These are phyloP conservation scores for Chitala chitala DNA, from an alignment of 2,113 vertebrate species.

Conservation along the genomic window DNA sequence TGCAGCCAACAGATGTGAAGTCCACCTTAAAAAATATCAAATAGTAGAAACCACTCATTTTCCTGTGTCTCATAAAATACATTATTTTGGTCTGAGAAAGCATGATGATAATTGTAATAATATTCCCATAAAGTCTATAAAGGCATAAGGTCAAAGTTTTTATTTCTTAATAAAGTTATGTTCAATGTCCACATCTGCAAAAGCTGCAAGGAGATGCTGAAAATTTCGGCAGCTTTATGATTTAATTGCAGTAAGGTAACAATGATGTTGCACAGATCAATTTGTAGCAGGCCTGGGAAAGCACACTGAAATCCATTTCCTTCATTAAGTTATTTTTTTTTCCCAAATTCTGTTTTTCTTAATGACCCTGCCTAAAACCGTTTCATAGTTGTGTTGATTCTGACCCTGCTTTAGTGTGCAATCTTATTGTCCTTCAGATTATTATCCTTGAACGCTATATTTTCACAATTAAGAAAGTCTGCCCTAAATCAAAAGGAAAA, in stretches of 20 bases:
- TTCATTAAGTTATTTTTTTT: slow-evolving; percentile 39
- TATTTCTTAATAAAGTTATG: background rate
- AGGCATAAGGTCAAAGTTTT: background rate
- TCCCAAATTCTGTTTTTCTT: slow-evolving; percentile 44
- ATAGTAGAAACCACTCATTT: slow-evolving; percentile 26
- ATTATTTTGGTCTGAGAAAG: slow-evolving; percentile 15
- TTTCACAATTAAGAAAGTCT: slow-evolving; percentile 6
- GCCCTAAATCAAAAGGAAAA: background rate
- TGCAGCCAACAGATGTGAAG: background rate
- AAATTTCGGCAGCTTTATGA: background rate
- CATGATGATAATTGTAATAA: background rate
- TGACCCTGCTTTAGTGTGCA: slow-evolving; percentile 45
- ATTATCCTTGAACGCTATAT: slow-evolving; percentile 41
- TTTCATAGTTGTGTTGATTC: slow-evolving; percentile 52
- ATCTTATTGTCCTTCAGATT: slow-evolving; percentile 40
- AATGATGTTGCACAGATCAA: background rate
- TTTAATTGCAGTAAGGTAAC: background rate
- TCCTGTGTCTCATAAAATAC: slow-evolving; percentile 34
- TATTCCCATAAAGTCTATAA: background rate
- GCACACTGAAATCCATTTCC: too few species aligned
- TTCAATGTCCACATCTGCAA: background rate
- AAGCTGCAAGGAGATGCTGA: background rate
- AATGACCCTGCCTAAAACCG: slow-evolving; percentile 42
- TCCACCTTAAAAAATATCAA: background rate
- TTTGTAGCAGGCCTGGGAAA: too few species aligned